phyloP scores from a whole-genome alignment of 2,113 vertebrate genomes.

The Saimiri boliviensis region DNA sequence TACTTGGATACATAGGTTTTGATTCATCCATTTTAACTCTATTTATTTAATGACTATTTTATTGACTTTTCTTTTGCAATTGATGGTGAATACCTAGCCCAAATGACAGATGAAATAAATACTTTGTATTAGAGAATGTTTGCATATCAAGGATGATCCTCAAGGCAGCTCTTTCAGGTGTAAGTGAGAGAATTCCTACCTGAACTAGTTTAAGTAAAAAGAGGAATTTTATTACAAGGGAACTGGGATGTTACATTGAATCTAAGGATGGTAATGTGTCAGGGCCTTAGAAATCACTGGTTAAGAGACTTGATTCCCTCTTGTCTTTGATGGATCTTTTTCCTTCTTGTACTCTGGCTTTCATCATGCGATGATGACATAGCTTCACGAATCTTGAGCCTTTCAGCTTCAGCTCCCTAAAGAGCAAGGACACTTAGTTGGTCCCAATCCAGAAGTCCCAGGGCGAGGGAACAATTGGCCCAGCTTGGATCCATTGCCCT shows the following conservation, averaged over 20 bases:
- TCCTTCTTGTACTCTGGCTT: not conserved
- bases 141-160: not conserved
- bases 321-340: not conserved
- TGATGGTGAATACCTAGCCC: not conserved
- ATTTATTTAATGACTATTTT: not conserved
- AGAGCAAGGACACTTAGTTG: not conserved
- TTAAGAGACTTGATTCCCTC: not conserved
- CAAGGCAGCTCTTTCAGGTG: not conserved
- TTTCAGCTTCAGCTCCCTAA: not conserved
- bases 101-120: not conserved
- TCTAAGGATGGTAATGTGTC: not conserved
- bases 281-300: not conserved
- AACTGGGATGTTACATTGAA: not conserved
- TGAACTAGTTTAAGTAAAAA: constrained; percentile 23
- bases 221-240: not conserved
- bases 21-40: not conserved
- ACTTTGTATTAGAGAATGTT: not conserved
- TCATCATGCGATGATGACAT: not conserved
- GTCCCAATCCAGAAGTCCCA: not conserved
- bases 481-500: not conserved
- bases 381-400: not conserved
- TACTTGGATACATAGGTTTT: not conserved
- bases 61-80: not conserved
- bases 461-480: not conserved
- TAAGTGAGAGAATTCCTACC: not conserved